Percentiles rank a stretch among this genome's conserved stretches.
phyloP scores from a whole-genome alignment of 2,888 invertebrate genomes.

The Phania funesta region DNA sequence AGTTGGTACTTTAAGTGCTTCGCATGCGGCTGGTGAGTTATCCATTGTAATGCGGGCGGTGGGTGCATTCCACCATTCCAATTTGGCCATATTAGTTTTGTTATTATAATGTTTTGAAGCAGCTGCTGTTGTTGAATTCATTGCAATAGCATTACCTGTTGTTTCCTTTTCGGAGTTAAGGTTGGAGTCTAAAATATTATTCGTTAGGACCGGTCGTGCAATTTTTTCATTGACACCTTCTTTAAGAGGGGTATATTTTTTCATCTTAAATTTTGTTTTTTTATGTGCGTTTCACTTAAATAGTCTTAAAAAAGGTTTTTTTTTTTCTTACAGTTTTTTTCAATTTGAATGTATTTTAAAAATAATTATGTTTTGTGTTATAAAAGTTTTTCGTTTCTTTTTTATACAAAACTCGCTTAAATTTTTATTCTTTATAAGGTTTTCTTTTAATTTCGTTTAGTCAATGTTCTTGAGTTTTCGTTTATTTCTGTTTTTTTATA shows the following conservation, averaged over 20 bases:
- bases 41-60: constrained; percentile 55
- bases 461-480: constrained; percentile 41
- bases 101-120: constrained; percentile 68
- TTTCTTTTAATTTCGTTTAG: constrained; percentile 29
- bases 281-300: constrained; percentile 34
- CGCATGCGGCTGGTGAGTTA: not conserved
- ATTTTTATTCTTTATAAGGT: constrained; percentile 11
- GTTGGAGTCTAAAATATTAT: constrained; percentile 22
- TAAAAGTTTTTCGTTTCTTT: constrained; percentile 23
- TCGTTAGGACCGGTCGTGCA: not conserved
- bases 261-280: constrained; percentile 51
- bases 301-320: constrained; percentile 28
- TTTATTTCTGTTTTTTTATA: constrained; percentile 5
- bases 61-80: constrained; percentile 76
- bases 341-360: not conserved
- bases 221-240: constrained; percentile 32
- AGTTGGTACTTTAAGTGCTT: constrained; percentile 29
- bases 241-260: constrained; percentile 60
- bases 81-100: constrained; percentile 73
- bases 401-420: constrained; percentile 2
- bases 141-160: not conserved
- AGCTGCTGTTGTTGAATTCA: not conserved
- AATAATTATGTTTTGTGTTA: not conserved
- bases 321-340: not conserved
- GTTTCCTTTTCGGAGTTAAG: constrained; percentile 4